Base-by-base conservation (phyloP, 2,888 invertebrate species). In the Eledona agricola region DNA sequence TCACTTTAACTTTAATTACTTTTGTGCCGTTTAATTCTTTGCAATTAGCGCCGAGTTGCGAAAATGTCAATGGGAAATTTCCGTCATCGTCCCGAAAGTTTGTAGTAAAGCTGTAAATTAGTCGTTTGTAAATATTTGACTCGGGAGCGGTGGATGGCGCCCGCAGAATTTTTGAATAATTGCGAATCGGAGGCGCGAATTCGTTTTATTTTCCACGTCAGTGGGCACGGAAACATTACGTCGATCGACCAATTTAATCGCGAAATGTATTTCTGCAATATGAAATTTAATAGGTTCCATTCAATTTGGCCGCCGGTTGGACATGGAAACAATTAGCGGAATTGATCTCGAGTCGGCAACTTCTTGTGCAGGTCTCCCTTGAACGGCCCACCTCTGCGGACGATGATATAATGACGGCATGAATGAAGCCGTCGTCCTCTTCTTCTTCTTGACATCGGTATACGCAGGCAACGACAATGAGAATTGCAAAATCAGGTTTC, bases 381-480 rank as follows among this genome's bases (percentile, higher is more conserved):
- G 52, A 55, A 59, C 51, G 60, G 59, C 53, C 43, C 50, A 46
- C n/a, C n/a, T n/a, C 13, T 49, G 57, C 57, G 29, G 46, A 51
- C 35, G 45, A 56, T 49, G 59, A 60, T 61, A 61, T 69, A 65
- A 76, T 74, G 74, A 72, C 73, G 75, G 72, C 58, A 76, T 76
- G 76, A 75, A 70, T 63, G 67, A 66, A 68, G 68, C 62, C 61
- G 63, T 69, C 57, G 56, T 63, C 62, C 69, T 77, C 64, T 70
- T 78, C 72, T 75, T 79, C 70, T 72, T 77, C 67, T 74, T 77
- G 66, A 72, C 79, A 70, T 77, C 76, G 68, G 77, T 78, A 68
- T 77, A 77, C 71, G 78, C 79, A 71, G 69, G 77, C 76, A 73
- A 73, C 67, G 65, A 74, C 64, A 51, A 72, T 70, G 71, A 66